Conservation (phyloP, 2,888 invertebrate genomes). For the Apocheima hispidaria region DNA sequence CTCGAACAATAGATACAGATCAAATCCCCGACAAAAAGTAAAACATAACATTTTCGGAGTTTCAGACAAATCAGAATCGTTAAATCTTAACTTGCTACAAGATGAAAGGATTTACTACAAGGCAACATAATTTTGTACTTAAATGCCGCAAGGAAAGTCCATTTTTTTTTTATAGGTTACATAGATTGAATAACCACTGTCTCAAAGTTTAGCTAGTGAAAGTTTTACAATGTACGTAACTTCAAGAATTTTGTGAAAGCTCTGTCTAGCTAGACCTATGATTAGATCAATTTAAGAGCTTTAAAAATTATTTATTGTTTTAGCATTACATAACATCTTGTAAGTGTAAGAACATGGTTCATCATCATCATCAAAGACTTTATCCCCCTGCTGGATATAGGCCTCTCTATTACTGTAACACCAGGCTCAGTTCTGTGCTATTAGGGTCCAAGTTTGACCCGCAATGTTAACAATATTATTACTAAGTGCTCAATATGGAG, state of each 20-base stretch:
- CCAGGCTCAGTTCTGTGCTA: too few species aligned
- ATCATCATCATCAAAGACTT: too few species aligned
- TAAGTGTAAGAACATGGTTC: background rate
- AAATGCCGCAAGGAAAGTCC: slow-evolving; percentile 3
- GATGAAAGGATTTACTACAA: background rate
- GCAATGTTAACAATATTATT: too few species aligned
- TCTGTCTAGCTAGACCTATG: slow-evolving; percentile 18
- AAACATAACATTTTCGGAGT: too few species aligned
- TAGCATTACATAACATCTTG: slow-evolving; percentile 22
- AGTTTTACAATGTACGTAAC: slow-evolving; percentile 36
- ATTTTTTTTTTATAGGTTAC: slow-evolving; percentile 9
- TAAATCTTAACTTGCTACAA: too few species aligned
- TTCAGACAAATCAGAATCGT: too few species aligned
- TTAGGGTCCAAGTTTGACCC: too few species aligned
- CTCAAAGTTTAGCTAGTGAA: slow-evolving; percentile 37
- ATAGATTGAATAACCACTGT: slow-evolving; percentile 16
- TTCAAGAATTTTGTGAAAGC: slow-evolving; percentile 33
- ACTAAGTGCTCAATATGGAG: too few species aligned
- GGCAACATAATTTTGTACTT: background rate
- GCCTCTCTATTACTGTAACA: too few species aligned
- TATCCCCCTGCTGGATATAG: too few species aligned
- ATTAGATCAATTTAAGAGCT: slow-evolving; percentile 32
- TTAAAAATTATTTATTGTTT: slow-evolving; percentile 33
- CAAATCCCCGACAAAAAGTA: too few species aligned
- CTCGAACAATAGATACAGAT: too few species aligned